Evolutionary conservation across 2,113 vertebrate species (phyloP), one percentile per base, ranked within the genome.

Genomic region (Plectropomus leopardus): DNA sequence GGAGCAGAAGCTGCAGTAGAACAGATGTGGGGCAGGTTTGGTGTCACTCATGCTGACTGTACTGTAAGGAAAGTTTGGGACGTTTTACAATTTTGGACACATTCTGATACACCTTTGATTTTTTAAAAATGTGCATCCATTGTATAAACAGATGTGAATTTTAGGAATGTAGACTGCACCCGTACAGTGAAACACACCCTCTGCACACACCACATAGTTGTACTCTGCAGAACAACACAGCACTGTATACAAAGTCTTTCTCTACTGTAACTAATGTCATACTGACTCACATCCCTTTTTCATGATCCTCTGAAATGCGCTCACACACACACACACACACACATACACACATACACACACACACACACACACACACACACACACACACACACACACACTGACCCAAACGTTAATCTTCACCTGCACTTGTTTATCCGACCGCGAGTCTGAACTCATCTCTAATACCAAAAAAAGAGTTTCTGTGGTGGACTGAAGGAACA

Each of bases 131-230:
- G 59, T 44, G 34, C 47, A 16, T 26, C 16, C n/a, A 19, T 72
- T 16, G 67, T 54, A 44, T 53, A 82, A 72, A 40, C 50, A 78
- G 19, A 64, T 5, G 4, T 45, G 19, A 58, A 11, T 53, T 74
- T 72, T 7, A n/a, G 6, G 68, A 69, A 50, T 40, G 44, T 65
- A 44, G 42, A 58, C 71, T 28, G 50, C 54, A 44, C 72, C 80
- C 77, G 10, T 44, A 32, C 10, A 17, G 32, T 54, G 36, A 76
- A 66, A 64, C 86, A 76, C 88, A 19, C 87, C 89, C 82, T 89
- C 53, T 67, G 61, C 23, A 68, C 81, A 82, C 76, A 71, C 23
- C 51, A 26, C 51, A 34, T 10, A 17, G 48, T 55, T 51, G 16
- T 7, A 17, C 32, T 61, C 11, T 50, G 4, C 36, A 76, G 51